Conservation (phyloP, 2,113 vertebrate species). For the Alligator mississippiensis region DNA sequence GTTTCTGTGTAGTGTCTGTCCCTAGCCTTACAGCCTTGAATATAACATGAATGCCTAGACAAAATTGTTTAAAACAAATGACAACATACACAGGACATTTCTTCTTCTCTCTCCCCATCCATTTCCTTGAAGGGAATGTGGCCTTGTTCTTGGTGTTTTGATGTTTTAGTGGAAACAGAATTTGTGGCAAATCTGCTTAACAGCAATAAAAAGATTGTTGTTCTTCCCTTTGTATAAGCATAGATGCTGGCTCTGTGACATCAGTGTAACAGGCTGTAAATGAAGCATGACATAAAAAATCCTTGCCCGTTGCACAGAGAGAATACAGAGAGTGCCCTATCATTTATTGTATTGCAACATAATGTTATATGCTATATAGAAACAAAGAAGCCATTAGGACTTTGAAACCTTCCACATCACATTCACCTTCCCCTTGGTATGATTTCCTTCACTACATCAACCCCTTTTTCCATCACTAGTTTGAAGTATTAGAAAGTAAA, state of each 20-base stretch:
- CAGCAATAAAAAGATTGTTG: constrained; percentile 30
- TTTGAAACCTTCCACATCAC: neutral
- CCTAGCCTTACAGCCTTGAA: neutral
- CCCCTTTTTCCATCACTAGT: neutral
- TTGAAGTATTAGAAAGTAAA: neutral
- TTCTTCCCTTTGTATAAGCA: no score
- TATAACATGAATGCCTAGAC: fast-evolving
- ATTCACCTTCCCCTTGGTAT: neutral
- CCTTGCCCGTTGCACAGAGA: constrained; percentile 11
- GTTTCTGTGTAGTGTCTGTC: no score
- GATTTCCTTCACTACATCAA: neutral
- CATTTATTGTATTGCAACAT: constrained; percentile 22
- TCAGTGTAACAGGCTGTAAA: no score
- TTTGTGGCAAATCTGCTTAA: neutral
- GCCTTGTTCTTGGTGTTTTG: neutral
- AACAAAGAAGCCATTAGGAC: neutral
- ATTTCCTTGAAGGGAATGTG: neutral
- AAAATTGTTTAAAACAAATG: fast-evolving
- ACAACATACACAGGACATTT: fast-evolving
- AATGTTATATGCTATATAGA: neutral
- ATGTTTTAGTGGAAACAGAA: neutral
- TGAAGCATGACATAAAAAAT: no score
- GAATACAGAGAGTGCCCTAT: neutral
- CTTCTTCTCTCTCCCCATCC: neutral
- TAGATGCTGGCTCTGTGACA: no score